phyloP scores from a whole-genome alignment of 2,888 invertebrate species.

The Clepsis dumicolana region DNA sequence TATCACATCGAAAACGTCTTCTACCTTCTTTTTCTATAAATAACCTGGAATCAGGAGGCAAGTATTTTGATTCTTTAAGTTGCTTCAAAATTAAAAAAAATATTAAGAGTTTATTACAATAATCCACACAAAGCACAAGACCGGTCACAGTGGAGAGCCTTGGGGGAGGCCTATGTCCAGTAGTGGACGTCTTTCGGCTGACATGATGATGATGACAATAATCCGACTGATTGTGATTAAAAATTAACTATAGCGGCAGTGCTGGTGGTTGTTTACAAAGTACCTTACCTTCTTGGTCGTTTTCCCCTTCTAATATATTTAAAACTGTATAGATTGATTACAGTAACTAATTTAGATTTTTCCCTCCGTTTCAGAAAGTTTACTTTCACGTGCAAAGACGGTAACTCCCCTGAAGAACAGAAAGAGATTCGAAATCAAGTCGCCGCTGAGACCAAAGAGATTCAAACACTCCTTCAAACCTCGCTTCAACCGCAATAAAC shows the following conservation, averaged over 20 bases:
- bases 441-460: conserved; percentile 68
- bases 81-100: background rate
- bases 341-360: background rate
- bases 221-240: too few relatives aligned
- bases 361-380: conserved; percentile 20
- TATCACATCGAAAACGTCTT: conserved; percentile 20
- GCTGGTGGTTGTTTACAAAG: background rate
- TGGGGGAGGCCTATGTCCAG: too few relatives aligned
- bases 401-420: conserved; percentile 63
- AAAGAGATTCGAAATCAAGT: conserved; percentile 67
- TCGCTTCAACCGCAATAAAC: conserved; percentile 59
- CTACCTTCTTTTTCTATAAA: conserved; percentile 21
- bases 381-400: conserved; percentile 16
- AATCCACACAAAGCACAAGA: too few relatives aligned
- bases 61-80: conserved; percentile 2
- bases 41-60: conserved; percentile 28
- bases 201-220: too few relatives aligned
- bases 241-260: background rate
- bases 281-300: background rate
- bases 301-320: background rate
- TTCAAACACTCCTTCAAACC: conserved; percentile 59
- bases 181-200: too few relatives aligned
- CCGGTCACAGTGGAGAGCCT: too few relatives aligned
- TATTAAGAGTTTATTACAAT: background rate
- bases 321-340: too few relatives aligned